Evolutionary conservation across 2,888 invertebrate species (phyloP).

Genomic region (Drosophila eohydei): DNA sequence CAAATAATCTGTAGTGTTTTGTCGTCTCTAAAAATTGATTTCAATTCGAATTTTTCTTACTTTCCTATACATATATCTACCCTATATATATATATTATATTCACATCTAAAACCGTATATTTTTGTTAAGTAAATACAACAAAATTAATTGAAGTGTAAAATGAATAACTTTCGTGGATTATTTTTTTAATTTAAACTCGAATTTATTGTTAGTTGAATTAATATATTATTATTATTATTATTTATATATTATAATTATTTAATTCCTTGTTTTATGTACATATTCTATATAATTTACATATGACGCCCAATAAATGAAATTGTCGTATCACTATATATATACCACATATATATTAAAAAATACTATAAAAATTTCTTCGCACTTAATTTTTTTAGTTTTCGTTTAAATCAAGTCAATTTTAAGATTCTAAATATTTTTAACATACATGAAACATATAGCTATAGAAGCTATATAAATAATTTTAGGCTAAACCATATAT

Average conservation of each 20-base stretch:
- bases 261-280: constrained; percentile 63
- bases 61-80: constrained; percentile 23
- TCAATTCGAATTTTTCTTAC: constrained; percentile 45
- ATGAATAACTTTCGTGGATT: constrained; percentile 51
- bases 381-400: background rate
- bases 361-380: constrained; percentile 17
- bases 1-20: constrained; percentile 38
- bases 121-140: constrained; percentile 44
- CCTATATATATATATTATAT: constrained; percentile 12
- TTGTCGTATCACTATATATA: constrained; percentile 52
- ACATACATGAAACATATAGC: constrained; percentile 31
- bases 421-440: constrained; percentile 52
- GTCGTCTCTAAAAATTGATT: constrained; percentile 43
- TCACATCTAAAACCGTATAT: constrained; percentile 26
- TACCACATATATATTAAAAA: constrained; percentile 10
- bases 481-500: constrained; percentile 36
- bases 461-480: constrained; percentile 42
- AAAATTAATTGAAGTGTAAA: constrained; percentile 40
- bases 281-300: constrained; percentile 70
- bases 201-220: constrained; percentile 66
- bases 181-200: constrained; percentile 64
- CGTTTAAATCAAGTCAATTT: constrained; percentile 57
- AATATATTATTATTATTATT: constrained; percentile 49
- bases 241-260: constrained; percentile 64
- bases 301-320: constrained; percentile 73